Conservation (phyloP, 1,140 invertebrate genomes). For the Drosophila neocordata region DNA sequence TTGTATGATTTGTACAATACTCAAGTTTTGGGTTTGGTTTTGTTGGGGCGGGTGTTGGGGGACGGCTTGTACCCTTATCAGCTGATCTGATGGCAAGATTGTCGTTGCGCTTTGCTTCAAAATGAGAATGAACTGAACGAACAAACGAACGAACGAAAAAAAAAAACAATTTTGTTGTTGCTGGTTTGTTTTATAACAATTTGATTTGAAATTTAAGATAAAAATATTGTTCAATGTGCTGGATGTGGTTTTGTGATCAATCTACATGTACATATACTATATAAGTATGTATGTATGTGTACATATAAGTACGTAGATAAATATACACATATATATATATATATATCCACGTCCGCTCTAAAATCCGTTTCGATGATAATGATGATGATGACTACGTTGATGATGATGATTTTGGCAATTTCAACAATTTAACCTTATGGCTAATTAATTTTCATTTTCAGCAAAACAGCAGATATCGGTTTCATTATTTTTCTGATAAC, state of each 20-base stretch:
- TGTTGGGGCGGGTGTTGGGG: not conserved
- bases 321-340: not conserved
- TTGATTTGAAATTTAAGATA: constrained; percentile 75
- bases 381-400: not conserved
- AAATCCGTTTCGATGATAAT: not conserved
- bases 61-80: constrained; percentile 53
- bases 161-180: constrained; percentile 48
- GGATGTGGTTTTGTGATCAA: constrained; percentile 71
- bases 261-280: constrained; percentile 27
- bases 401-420: constrained; percentile 50
- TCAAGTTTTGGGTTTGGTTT: constrained; percentile 28
- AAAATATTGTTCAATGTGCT: constrained; percentile 73
- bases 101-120: constrained; percentile 75
- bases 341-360: constrained; percentile 14
- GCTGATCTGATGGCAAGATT: constrained; percentile 80
- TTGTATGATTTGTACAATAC: constrained; percentile 76
- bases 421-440: constrained; percentile 29
- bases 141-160: constrained; percentile 61
- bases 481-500: constrained; percentile 46
- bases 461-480: constrained; percentile 48
- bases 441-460: constrained; percentile 72
- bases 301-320: constrained; percentile 7
- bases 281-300: no score
- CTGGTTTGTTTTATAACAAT: constrained; percentile 74
- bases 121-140: constrained; percentile 68